A percentile compares a stretch with the other conserved stretches of the same genome.
Conservation (phyloP, 2,797 vertebrate species). For the Tinamus major region DNA sequence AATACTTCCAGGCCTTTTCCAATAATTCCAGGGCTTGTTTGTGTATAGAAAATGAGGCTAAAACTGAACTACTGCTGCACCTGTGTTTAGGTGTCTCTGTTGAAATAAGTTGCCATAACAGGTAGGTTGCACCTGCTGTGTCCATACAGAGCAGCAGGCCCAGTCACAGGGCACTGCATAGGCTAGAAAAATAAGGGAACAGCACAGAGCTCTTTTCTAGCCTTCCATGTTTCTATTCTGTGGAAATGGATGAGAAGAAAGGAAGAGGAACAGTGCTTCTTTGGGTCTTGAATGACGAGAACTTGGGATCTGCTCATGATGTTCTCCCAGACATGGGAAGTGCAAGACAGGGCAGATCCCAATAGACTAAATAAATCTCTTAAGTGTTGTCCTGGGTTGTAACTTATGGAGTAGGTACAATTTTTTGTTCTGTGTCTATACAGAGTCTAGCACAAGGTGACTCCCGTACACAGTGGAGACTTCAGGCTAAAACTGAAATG, state of each 20-base stretch:
- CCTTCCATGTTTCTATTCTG: neutral
- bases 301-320: rapidly evolving
- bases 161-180: rapidly evolving
- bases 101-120: neutral
- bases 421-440: neutral
- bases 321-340: neutral
- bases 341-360: neutral
- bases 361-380: neutral
- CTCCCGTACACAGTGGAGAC: rapidly evolving
- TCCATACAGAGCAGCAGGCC: neutral
- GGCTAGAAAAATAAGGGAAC: neutral
- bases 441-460: neutral
- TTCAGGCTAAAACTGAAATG: neutral
- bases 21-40: neutral
- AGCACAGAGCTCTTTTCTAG: neutral
- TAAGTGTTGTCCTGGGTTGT: neutral
- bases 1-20: no score
- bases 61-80: neutral
- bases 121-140: rapidly evolving
- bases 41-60: neutral
- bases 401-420: neutral
- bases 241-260: neutral
- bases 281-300: rapidly evolving
- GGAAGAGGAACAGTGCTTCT: neutral
- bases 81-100: neutral